Evolutionary conservation across 2,797 vertebrate species (phyloP).

Genomic region (Hipposideros larvatus): DNA sequence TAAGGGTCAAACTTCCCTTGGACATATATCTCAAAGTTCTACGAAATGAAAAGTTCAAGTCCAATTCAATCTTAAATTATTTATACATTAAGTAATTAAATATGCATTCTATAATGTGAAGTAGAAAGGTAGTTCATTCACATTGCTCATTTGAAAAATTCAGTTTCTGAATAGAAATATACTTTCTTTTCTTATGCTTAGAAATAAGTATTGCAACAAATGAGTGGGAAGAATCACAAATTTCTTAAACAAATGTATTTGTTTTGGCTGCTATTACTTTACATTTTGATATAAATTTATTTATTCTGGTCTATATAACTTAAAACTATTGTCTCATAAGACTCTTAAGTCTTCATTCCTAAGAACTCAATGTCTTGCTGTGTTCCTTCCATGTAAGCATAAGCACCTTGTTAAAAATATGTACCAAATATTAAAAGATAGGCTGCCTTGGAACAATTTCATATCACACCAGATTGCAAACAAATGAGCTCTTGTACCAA

Average conservation of each 20-base stretch:
- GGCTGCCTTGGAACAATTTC: conserved; percentile 67
- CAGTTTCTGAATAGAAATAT: conserved; percentile 51
- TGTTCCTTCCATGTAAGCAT: conserved; percentile 49
- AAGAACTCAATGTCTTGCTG: conserved; percentile 35
- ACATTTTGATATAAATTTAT: conserved; percentile 45
- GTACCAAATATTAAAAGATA: conserved; percentile 71
- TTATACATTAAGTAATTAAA: conserved; percentile 58
- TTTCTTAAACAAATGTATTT: conserved; percentile 50
- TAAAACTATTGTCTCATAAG: conserved; percentile 27
- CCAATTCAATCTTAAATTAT: conserved; percentile 62
- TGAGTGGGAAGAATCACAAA: not conserved
- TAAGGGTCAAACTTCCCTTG: conserved; percentile 19
- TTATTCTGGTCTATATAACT: conserved; percentile 54
- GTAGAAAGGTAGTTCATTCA: conserved; percentile 40
- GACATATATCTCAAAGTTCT: conserved; percentile 35
- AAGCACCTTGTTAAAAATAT: conserved; percentile 73
- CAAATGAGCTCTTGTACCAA: conserved; percentile 71
- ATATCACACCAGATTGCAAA: conserved; percentile 64
- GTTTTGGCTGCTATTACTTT: conserved; percentile 51
- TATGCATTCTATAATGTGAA: conserved; percentile 25
- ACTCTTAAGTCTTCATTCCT: conserved; percentile 27
- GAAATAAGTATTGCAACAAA: not conserved
- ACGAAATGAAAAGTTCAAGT: conserved; percentile 70
- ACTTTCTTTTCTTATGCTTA: not conserved
- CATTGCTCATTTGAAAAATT: conserved; percentile 60